Conservation (phyloP, 2,797 vertebrate species). For the Champsocephalus esox region DNA sequence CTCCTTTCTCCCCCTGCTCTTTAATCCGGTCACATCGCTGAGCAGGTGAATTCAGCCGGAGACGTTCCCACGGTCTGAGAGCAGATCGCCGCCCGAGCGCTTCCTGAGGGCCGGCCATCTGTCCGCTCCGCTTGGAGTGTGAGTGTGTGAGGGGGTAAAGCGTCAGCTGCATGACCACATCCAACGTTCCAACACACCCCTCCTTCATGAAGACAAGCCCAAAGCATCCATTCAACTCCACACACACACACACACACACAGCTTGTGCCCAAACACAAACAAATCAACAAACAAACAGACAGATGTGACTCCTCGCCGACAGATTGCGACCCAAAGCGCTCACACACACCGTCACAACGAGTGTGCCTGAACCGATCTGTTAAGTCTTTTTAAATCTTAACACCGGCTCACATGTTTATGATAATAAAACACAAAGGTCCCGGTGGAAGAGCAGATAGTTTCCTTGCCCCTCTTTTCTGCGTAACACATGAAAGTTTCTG, state of each 20-base stretch:
- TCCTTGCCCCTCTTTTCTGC: neutral
- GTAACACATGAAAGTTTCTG: conserved; percentile 62
- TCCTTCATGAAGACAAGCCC: conserved; percentile 70
- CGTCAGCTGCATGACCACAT: conserved; percentile 86
- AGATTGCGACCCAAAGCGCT: conserved; percentile 40
- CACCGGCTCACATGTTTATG: neutral
- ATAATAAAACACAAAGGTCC: conserved; percentile 11
- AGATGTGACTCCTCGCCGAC: conserved; percentile 59
- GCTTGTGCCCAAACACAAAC: conserved; percentile 74
- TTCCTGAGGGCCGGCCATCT: conserved; percentile 87
- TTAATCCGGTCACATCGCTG: conserved; percentile 83
- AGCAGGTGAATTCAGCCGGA: conserved; percentile 88
- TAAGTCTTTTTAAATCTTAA: conserved; percentile 5
- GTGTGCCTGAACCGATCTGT: conserved; percentile 16
- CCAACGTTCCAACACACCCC: conserved; percentile 87
- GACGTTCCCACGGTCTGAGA: conserved; percentile 88
- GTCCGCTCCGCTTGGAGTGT: conserved; percentile 85
- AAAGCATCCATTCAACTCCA: conserved; percentile 67
- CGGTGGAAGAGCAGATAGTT: neutral
- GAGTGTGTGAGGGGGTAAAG: conserved; percentile 81
- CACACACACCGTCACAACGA: conserved; percentile 33
- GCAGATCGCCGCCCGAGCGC: conserved; percentile 83
- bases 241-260: conserved; percentile 51
- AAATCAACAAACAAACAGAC: conserved; percentile 77
- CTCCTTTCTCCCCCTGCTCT: conserved; percentile 74